Evolutionary conservation across 1,140 invertebrate genomes (phyloP).

Genomic region (Homalodisca vitripennis): DNA sequence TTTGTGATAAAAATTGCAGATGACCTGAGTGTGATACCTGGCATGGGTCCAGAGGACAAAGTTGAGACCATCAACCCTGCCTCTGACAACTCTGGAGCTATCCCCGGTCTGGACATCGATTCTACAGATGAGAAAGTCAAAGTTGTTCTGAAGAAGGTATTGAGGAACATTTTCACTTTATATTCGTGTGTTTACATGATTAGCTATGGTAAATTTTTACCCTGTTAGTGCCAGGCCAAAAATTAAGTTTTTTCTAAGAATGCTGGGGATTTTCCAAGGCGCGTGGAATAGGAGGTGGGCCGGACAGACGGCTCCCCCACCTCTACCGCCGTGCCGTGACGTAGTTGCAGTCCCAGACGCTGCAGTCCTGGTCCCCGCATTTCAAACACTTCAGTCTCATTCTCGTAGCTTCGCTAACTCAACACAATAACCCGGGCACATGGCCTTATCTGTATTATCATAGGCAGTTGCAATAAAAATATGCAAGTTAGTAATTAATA

Average conservation of each 20-base stretch:
- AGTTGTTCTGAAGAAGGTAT: conserved; percentile 66
- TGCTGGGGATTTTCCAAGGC: no score
- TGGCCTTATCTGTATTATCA: neutral
- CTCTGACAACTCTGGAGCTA: conserved; percentile 53
- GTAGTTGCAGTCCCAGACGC: neutral
- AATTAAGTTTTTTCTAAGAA: neutral
- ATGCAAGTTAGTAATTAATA: neutral
- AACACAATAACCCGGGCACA: neutral
- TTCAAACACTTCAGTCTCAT: no score
- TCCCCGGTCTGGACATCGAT: conserved; percentile 87
- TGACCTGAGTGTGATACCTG: conserved; percentile 80
- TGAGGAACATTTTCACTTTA: neutral
- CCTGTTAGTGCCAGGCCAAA: neutral
- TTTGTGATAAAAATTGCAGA: conserved; percentile 35
- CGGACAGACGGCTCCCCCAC: neutral
- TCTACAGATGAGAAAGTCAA: conserved; percentile 68
- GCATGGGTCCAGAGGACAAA: conserved; percentile 93
- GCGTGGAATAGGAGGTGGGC: neutral
- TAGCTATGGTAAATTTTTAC: neutral
- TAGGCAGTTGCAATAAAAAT: neutral
- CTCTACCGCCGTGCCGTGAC: neutral
- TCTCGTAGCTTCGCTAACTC: neutral
- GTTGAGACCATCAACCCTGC: conserved; percentile 58
- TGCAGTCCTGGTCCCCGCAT: no score
- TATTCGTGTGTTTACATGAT: neutral